Evolutionary conservation across 2,797 vertebrate genomes (phyloP).

Genomic region (Paguma larvata): DNA sequence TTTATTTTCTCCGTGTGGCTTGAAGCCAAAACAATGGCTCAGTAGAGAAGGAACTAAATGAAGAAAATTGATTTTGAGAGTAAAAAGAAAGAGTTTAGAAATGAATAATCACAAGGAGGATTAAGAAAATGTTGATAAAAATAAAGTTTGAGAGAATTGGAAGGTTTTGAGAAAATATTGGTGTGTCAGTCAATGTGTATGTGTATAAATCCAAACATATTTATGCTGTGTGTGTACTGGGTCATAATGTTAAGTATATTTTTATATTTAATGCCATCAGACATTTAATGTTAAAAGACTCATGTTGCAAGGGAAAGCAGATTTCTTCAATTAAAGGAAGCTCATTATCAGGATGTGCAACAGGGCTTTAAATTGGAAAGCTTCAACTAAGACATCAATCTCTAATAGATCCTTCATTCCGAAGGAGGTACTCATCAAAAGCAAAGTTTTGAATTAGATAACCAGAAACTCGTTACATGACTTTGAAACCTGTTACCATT

Average conservation of each 20-base stretch:
- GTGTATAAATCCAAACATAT: background rate
- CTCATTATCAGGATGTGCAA: conserved; percentile 25
- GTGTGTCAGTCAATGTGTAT: background rate
- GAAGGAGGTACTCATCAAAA: background rate
- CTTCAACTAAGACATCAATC: conserved; percentile 3
- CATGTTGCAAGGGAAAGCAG: conserved; percentile 23
- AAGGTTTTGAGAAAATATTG: background rate
- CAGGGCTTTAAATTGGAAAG: conserved; percentile 43
- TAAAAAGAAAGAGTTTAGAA: background rate
- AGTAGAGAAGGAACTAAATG: background rate
- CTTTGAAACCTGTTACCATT: background rate
- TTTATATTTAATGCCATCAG: conserved; percentile 24
- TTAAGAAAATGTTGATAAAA: background rate
- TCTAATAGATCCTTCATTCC: background rate
- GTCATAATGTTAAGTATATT: conserved; percentile 33
- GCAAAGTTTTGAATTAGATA: background rate
- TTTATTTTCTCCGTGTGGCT: background rate
- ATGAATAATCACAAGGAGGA: background rate
- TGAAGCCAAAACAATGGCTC: background rate
- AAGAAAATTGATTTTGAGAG: background rate
- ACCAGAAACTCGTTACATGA: background rate
- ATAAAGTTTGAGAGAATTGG: background rate
- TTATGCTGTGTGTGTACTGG: background rate
- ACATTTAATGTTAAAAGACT: conserved; percentile 30
- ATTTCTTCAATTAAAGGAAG: conserved; percentile 53